phyloP scores from a whole-genome alignment of 2,888 invertebrate genomes.

The Seira ritae region DNA sequence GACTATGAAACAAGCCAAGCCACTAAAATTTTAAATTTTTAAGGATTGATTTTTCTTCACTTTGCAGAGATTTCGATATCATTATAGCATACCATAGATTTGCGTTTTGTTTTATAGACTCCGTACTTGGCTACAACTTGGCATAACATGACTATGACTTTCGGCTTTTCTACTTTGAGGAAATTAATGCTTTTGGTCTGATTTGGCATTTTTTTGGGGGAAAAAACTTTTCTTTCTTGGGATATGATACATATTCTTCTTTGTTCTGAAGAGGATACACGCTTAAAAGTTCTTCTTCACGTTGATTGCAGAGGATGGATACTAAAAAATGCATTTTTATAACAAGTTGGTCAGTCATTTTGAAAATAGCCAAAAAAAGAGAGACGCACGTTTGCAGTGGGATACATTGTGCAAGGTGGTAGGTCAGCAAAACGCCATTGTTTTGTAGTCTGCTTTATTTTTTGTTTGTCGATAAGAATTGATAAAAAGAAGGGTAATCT shows the following conservation, averaged over 20 bases:
- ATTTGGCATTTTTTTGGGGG: constrained; percentile 6
- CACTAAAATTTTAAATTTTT: too few relatives aligned
- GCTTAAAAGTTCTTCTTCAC: background rate
- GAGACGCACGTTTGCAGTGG: too few relatives aligned
- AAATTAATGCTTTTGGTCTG: constrained; percentile 24
- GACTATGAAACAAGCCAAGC: too few relatives aligned
- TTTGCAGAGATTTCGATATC: too few relatives aligned
- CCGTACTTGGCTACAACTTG: constrained; percentile 40
- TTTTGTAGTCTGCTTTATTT: background rate
- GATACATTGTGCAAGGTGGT: background rate
- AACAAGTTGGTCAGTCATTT: background rate
- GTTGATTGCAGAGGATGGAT: background rate
- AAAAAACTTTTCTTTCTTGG: background rate
- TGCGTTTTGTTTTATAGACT: background rate
- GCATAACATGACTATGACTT: constrained; percentile 35
- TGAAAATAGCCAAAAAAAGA: too few relatives aligned
- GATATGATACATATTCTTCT: background rate
- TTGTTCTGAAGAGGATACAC: constrained; percentile 33
- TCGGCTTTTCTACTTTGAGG: constrained; percentile 19
- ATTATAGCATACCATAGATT: too few relatives aligned
- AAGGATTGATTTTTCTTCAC: too few relatives aligned
- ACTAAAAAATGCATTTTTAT: background rate
- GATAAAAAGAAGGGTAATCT: background rate
- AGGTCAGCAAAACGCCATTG: background rate
- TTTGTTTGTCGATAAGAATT: background rate